Percentiles rank a stretch among this genome's conserved stretches.
These are phyloP conservation scores for Solenopsis fugax DNA, from an alignment of 1,140 invertebrate genomes.

Conservation along the genomic window DNA sequence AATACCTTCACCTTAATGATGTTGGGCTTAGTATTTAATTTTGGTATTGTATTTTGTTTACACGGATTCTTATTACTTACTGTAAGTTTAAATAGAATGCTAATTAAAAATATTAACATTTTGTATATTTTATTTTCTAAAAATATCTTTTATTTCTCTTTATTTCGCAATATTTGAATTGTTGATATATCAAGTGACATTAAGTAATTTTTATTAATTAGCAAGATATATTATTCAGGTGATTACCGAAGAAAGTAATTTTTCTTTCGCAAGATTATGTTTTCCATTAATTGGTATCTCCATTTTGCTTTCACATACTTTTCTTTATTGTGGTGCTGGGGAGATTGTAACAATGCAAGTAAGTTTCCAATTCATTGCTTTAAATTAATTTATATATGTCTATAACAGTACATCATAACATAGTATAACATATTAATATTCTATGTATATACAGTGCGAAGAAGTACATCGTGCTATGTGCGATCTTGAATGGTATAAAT, in stretches of 20 bases:
- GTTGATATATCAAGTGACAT: background rate
- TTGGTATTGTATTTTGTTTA: constrained; percentile 31
- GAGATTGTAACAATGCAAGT: constrained; percentile 33
- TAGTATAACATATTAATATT: background rate
- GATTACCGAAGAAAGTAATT: constrained; percentile 5
- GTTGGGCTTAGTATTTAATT: constrained; percentile 46
- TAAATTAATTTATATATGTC: background rate
- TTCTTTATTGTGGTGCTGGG: constrained; percentile 32
- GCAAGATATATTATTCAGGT: constrained; percentile 38
- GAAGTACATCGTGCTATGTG: constrained; percentile 32
- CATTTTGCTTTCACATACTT: constrained; percentile 35
- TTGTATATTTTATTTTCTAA: background rate
- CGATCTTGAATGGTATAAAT: constrained; percentile 47
- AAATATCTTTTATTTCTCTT: background rate
- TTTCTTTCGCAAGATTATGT: constrained; percentile 22
- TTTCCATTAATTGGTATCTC: constrained; percentile 27
- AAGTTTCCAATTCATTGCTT: background rate
- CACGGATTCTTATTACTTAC: constrained; percentile 37
- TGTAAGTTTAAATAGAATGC: constrained; percentile 38
- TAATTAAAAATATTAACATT: background rate
- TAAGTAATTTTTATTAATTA: constrained; percentile 32
- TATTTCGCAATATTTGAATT: background rate
- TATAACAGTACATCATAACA: background rate
- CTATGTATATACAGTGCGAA: background rate
- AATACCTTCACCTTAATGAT: constrained; percentile 43